Evolutionary conservation across 2,888 invertebrate species (phyloP), one percentile per base, ranked within the genome.

Genomic region (Matsumyia berberina): DNA sequence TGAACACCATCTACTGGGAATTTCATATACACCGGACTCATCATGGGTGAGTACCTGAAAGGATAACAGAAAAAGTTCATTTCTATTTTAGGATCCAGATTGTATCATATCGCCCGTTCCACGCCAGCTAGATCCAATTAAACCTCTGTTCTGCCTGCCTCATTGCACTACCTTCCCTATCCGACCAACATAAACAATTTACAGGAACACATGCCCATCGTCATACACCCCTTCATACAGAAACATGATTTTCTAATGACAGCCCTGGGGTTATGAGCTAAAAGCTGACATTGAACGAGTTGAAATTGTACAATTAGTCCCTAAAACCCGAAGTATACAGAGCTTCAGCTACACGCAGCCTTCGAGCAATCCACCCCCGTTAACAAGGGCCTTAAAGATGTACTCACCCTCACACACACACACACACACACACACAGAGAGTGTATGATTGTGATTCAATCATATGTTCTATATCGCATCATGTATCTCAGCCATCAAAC

Each of bases 31-130:
- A 89, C 87, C 44, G 90, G 90, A 85, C 88, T 89, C 88, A 88
- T 90, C 88, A 90, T 88, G 35, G 90, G 90, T 17, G 90, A 90
- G 87, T 90, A 90, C 88, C 91, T 90, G 86, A 8, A 86, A 86
- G 37, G 19, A 19, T 24, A 33, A 49, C 2, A 9, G 29, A 8
- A 19, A 5, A 51, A 24, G 49, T 24, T 2, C 11, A 15, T n/a
- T n/a, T n/a, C n/a, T n/a, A n/a, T n/a, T n/a, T n/a, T n/a, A n/a
- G n/a, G n/a, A n/a, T n/a, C n/a, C n/a, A n/a, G n/a, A n/a, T n/a
- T n/a, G n/a, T n/a, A n/a, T n/a, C n/a, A n/a, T n/a, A n/a, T n/a
- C n/a, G n/a, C 24, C 24, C 24, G 4, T 24, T 24, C 24, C 24
- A 24, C 4, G 1, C 24, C 4, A 24, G 24, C 24, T 24, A 24